A percentile compares a stretch with the other conserved stretches of the same genome.
Evolutionary conservation across 2,888 invertebrate genomes (phyloP).

Genomic region (Drosophila flavopinicola): DNA sequence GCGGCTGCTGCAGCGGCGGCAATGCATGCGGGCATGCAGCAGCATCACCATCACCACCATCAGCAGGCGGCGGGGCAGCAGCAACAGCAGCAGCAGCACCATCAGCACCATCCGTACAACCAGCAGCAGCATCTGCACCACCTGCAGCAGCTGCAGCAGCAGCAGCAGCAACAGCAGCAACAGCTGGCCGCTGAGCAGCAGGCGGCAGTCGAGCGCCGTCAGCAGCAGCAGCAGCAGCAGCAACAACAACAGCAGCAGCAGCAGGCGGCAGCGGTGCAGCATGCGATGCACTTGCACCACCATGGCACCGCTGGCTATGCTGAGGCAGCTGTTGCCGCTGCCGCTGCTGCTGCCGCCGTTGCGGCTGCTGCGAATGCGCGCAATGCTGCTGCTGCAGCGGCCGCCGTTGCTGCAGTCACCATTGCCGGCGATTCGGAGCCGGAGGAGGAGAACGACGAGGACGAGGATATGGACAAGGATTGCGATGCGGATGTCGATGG

Average conservation of each 20-base stretch:
- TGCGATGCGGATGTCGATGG: conserved; percentile 31
- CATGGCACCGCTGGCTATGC: conserved; percentile 63
- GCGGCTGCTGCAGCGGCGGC: conserved; percentile 51
- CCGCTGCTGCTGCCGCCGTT: conserved; percentile 66
- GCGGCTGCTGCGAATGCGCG: conserved; percentile 66
- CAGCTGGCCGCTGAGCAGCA: conserved; percentile 68
- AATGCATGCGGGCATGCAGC: conserved; percentile 57
- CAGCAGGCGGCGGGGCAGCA: conserved; percentile 22
- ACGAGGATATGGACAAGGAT: conserved; percentile 56
- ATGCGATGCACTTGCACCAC: conserved; percentile 64
- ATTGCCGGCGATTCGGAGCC: conserved; percentile 56
- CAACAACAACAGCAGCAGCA: conserved; percentile 76
- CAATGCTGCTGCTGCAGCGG: conserved; percentile 61
- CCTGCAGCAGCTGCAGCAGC: conserved; percentile 77
- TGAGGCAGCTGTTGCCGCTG: conserved; percentile 68
- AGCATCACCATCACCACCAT: conserved; percentile 58
- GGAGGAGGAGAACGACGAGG: conserved; percentile 61
- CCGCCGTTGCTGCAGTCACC: conserved; percentile 49
- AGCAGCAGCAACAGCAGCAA: conserved; percentile 64
- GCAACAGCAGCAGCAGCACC: conserved; percentile 39
- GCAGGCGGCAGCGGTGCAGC: conserved; percentile 47
- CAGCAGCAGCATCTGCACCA: conserved; percentile 81
- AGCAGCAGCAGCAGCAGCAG: conserved; percentile 67
- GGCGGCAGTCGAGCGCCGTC: conserved; percentile 42
- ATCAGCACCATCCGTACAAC: conserved; percentile 81